phyloP scores from a whole-genome alignment of 2,113 vertebrate species.

The Odocoileus hemionus region DNA sequence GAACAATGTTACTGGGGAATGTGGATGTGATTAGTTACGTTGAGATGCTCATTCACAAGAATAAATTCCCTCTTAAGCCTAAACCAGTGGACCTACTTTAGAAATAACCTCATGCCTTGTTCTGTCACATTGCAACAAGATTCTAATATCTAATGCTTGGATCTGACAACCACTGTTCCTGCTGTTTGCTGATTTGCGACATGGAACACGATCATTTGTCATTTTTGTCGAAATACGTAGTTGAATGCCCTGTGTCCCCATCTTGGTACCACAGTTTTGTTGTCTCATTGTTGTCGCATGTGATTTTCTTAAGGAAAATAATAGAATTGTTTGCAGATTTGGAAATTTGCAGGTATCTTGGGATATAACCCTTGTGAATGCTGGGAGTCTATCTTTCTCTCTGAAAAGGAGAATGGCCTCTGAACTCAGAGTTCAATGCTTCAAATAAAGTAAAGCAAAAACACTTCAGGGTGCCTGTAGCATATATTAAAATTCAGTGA shows the following conservation, averaged over 20 bases:
- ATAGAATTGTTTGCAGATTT: background rate
- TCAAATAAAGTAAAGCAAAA: constrained; percentile 11
- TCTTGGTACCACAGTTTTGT: background rate
- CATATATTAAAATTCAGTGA: background rate
- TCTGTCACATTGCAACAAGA: background rate
- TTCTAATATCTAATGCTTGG: background rate
- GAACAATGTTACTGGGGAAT: background rate
- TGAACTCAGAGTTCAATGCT: background rate
- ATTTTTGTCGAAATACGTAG: background rate
- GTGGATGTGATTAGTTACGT: background rate
- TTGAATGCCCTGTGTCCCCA: background rate
- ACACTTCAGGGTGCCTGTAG: background rate
- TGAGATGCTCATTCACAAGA: background rate
- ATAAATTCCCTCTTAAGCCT: background rate
- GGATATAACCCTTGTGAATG: background rate
- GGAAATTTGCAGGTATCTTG: background rate
- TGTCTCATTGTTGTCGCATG: background rate
- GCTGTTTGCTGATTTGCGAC: background rate
- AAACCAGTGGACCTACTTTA: background rate
- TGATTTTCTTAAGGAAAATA: background rate
- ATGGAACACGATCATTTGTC: background rate
- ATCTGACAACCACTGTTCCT: background rate
- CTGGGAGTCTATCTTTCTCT: background rate
- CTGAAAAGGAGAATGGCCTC: background rate
- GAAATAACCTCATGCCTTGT: background rate